phyloP scores from a whole-genome alignment of 2,797 vertebrate genomes.

The Anolis apletophallus region DNA sequence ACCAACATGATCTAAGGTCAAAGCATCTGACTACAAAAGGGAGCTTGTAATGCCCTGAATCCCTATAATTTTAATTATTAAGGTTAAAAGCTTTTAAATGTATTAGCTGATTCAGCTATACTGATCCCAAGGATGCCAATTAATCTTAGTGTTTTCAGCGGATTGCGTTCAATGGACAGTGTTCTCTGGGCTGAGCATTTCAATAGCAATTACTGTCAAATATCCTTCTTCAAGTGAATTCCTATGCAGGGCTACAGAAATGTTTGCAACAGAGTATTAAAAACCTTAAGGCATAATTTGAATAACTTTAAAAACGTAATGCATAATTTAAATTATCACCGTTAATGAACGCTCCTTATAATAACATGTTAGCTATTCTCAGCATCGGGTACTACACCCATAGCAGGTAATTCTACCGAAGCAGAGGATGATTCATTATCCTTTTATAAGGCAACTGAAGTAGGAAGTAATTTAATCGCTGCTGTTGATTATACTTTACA shows the following conservation, averaged over 20 bases:
- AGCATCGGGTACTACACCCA: background rate
- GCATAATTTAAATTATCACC: constrained; percentile 1
- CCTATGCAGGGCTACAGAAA: background rate
- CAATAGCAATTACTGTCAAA: background rate
- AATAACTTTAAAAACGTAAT: background rate
- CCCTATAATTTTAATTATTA: background rate
- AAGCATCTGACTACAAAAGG: background rate
- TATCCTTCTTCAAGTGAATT: background rate
- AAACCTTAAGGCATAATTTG: background rate
- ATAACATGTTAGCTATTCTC: background rate
- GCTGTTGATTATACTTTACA: constrained; percentile 11
- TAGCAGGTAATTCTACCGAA: background rate
- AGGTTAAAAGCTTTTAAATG: background rate
- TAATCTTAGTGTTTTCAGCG: background rate
- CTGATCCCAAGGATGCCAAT: background rate
- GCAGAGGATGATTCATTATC: background rate
- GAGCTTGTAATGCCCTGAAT: background rate
- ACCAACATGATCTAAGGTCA: background rate
- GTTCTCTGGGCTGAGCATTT: background rate
- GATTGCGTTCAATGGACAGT: background rate
- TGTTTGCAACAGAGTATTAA: background rate
- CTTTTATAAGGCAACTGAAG: background rate
- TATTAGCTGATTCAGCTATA: background rate
- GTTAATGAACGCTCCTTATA: background rate
- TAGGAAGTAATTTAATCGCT: background rate